Conservation (phyloP, 2,888 invertebrate species). For the Plebejus melissa region DNA sequence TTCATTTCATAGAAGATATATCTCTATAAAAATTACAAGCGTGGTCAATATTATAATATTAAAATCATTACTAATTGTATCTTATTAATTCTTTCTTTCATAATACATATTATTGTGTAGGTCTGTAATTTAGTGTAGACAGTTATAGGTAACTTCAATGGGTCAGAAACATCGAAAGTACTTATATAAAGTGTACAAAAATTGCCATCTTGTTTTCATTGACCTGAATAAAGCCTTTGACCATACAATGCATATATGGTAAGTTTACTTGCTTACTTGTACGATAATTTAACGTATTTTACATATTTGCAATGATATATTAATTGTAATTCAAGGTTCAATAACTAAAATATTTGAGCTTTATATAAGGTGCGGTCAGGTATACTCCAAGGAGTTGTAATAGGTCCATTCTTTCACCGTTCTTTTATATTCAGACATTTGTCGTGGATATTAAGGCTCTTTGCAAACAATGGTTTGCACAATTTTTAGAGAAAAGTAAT, state of each 20-base stretch:
- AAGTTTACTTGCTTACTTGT: neutral
- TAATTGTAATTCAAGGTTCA: conserved; percentile 9
- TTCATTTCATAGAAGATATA: too few species aligned
- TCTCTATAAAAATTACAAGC: too few species aligned
- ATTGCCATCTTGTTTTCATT: conserved; percentile 22
- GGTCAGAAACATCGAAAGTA: neutral
- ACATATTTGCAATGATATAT: conserved; percentile 4
- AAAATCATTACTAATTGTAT: too few species aligned
- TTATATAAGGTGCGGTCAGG: neutral
- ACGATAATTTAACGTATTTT: conserved; percentile 6
- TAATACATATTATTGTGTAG: neutral
- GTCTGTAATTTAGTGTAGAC: neutral
- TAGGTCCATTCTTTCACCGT: neutral
- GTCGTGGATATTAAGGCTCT: neutral
- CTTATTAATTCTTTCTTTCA: too few species aligned
- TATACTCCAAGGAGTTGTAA: neutral
- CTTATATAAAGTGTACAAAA: neutral
- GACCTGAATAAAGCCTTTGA: conserved; percentile 19
- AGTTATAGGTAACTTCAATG: neutral
- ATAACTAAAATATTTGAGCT: conserved; percentile 7
- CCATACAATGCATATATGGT: conserved; percentile 10
- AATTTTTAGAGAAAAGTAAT: neutral
- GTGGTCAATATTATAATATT: too few species aligned
- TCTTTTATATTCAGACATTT: neutral
- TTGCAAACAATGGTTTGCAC: neutral